A percentile compares a stretch with the other conserved stretches of the same genome.
Evolutionary conservation across 2,113 vertebrate species (phyloP).

Genomic region (Phylloscopus trochilus): DNA sequence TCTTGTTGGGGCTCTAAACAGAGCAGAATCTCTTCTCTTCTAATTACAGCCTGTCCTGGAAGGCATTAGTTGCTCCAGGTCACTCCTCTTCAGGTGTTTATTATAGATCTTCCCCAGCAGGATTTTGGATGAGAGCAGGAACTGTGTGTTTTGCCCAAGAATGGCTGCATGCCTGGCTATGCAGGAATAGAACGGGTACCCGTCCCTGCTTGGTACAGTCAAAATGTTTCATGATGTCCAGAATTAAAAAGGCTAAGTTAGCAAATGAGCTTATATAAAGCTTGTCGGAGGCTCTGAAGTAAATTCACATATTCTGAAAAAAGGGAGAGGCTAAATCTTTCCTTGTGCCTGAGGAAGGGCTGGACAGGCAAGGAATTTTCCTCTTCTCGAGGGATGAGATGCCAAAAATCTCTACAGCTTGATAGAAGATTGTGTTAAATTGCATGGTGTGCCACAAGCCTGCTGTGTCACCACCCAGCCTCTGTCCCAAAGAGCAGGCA

Average conservation of each 20-base stretch:
- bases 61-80: not conserved
- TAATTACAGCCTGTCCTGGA: not conserved
- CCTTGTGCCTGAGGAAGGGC: not conserved
- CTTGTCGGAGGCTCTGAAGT: not conserved
- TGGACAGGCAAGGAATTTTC: not conserved
- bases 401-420: not conserved
- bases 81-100: not conserved
- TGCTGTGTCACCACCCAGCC: not conserved
- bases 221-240: not conserved
- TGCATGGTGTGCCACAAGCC: not conserved
- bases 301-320: not conserved
- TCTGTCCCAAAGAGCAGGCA: not conserved
- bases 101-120: not conserved
- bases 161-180: not conserved
- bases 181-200: not conserved
- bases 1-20: not conserved
- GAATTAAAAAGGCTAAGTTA: slow-evolving; percentile 35
- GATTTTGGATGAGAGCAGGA: not conserved
- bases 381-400: not conserved
- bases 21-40: not conserved
- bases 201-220: not conserved
- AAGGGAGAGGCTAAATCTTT: not conserved
- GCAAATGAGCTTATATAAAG: slow-evolving; percentile 38
- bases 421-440: not conserved
- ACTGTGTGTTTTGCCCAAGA: not conserved